Evolutionary conservation across 2,797 vertebrate genomes (phyloP).

Genomic region (Lates japonicus): DNA sequence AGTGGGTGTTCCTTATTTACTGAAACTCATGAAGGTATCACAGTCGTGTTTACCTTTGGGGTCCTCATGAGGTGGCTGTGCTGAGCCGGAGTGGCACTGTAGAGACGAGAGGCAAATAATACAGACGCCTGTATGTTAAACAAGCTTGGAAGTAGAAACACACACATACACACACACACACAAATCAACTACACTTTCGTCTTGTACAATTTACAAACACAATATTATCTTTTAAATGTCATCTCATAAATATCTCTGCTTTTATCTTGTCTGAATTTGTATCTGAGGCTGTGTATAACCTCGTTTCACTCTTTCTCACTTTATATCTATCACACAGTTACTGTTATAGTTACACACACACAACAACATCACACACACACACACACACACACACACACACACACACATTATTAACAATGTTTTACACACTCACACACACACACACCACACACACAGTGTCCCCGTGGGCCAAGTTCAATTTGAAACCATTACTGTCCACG

Average conservation of each 20-base stretch:
- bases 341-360: constrained; percentile 25
- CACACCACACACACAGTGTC: constrained; percentile 53
- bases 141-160: constrained; percentile 5
- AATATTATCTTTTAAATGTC: constrained; percentile 52
- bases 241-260: constrained; percentile 31
- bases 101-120: constrained; percentile 17
- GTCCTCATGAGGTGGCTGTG: constrained; percentile 71
- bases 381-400: constrained; percentile 39
- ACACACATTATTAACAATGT: too few relatives aligned
- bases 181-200: constrained; percentile 4
- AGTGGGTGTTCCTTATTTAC: background rate
- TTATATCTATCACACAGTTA: constrained; percentile 48
- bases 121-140: constrained; percentile 20
- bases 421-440: constrained; percentile 44
- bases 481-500: constrained; percentile 95
- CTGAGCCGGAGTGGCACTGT: constrained; percentile 64
- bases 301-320: constrained; percentile 56
- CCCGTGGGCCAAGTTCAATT: constrained; percentile 93
- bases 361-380: constrained; percentile 29
- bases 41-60: constrained; percentile 73
- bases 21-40: background rate
- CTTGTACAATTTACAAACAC: constrained; percentile 33
- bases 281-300: constrained; percentile 52
- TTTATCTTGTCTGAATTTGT: constrained; percentile 58
- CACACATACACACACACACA: background rate